Evolutionary conservation across 2,888 invertebrate genomes (phyloP).

Genomic region (Vesta saturnalis): DNA sequence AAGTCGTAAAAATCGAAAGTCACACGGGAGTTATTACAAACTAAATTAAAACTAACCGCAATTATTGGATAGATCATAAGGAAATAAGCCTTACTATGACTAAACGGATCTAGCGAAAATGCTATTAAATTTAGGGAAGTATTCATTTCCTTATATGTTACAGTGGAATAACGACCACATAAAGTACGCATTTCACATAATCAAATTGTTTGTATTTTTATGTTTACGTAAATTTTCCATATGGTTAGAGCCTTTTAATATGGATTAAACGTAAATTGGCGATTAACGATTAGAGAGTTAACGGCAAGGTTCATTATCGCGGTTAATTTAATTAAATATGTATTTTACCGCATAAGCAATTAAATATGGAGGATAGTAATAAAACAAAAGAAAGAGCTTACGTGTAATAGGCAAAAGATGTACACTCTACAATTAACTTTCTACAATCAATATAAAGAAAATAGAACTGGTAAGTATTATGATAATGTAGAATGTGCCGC

Average conservation of each 20-base stretch:
- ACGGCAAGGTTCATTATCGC: background rate
- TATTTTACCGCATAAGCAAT: background rate
- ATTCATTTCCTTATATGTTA: background rate
- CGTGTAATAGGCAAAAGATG: slow-evolving; percentile 13
- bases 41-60: background rate
- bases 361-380: slow-evolving; percentile 2
- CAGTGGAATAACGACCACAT: no score
- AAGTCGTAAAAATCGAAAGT: no score
- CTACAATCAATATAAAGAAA: slow-evolving; percentile 18
- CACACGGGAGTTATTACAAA: no score
- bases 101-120: background rate
- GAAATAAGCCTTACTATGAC: no score
- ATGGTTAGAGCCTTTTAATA: background rate
- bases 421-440: slow-evolving; percentile 13
- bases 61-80: no score
- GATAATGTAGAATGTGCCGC: slow-evolving; percentile 25
- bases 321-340: background rate
- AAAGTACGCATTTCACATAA: no score
- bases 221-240: background rate
- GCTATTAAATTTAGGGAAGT: background rate
- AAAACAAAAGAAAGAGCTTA: slow-evolving; percentile 10
- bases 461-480: slow-evolving; percentile 12
- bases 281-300: background rate
- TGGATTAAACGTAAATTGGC: background rate
- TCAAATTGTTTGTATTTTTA: no score